These are phyloP conservation scores for Podarcis muralis DNA, from an alignment of 2,113 vertebrate species.

Conservation along the genomic window DNA sequence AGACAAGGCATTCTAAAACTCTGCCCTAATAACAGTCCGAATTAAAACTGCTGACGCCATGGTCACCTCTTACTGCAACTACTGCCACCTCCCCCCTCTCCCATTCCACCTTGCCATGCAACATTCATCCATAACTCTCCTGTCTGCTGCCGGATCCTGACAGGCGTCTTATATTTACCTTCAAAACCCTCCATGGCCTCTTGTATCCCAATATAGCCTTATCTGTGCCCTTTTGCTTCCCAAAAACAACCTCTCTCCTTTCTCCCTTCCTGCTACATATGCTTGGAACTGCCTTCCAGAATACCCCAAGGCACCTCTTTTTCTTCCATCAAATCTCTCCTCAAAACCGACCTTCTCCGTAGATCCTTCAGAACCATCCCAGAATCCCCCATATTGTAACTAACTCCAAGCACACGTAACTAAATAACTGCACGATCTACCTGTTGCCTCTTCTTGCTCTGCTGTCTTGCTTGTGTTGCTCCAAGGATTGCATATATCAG, in stretches of 20 bases:
- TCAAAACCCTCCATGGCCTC: neutral
- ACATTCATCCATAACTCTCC: too few relatives aligned
- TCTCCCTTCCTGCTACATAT: neutral
- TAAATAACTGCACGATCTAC: neutral
- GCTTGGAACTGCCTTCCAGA: neutral
- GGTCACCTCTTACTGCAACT: neutral
- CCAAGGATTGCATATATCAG: neutral
- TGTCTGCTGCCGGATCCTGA: neutral
- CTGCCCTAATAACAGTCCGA: neutral
- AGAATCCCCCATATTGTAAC: neutral
- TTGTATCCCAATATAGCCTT: neutral
- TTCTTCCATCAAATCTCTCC: neutral
- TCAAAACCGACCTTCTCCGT: neutral
- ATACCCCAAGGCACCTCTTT: neutral
- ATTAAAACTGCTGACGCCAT: neutral
- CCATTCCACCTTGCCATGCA: neutral
- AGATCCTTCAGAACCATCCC: neutral
- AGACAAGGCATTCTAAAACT: neutral
- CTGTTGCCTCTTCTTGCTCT: neutral
- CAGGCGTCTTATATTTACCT: neutral
- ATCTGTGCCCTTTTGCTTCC: too few relatives aligned
- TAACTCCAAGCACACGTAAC: neutral
- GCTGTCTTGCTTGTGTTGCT: neutral
- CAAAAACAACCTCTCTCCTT: neutral
- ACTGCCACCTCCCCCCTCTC: neutral